Conservation (phyloP, 2,888 invertebrate genomes). For the Anarsia innoxiella region DNA sequence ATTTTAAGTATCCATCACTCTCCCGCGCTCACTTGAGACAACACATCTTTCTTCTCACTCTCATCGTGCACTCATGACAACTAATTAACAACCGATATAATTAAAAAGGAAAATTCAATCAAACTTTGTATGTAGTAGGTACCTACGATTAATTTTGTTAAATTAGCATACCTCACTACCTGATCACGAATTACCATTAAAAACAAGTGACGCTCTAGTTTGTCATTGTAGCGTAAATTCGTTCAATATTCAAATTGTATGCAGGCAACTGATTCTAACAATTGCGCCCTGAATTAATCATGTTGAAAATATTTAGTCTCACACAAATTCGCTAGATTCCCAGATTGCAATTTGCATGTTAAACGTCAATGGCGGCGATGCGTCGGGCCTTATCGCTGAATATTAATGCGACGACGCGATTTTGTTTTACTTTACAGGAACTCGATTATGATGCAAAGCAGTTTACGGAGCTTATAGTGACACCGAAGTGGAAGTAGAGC, state of each 20-base stretch:
- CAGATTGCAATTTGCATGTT: conserved; percentile 74
- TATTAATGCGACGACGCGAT: conserved; percentile 69
- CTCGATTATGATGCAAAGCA: conserved; percentile 74
- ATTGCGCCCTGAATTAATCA: conserved; percentile 68
- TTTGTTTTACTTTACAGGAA: conserved; percentile 73
- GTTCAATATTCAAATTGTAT: conserved; percentile 73
- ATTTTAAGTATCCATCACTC: conserved; percentile 65
- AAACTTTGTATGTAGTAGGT: no score
- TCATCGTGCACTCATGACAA: conserved; percentile 42
- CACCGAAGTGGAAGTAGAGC: conserved; percentile 11
- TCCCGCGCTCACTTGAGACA: conserved; percentile 50
- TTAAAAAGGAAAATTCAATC: no score
- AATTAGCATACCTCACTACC: no score
- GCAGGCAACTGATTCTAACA: conserved; percentile 63
- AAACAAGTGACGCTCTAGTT: conserved; percentile 57
- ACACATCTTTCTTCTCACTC: conserved; percentile 48
- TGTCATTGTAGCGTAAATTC: conserved; percentile 63
- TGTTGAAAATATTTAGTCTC: conserved; percentile 68
- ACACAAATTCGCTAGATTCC: conserved; percentile 70
- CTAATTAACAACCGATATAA: conserved; percentile 32
- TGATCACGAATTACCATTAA: no score
- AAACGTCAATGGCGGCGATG: conserved; percentile 68
- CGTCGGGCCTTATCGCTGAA: conserved; percentile 71
- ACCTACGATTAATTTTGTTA: no score
- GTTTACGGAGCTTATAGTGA: conserved; percentile 29